phyloP scores from a whole-genome alignment of 2,888 invertebrate genomes.

The Teleogryllus oceanicus region DNA sequence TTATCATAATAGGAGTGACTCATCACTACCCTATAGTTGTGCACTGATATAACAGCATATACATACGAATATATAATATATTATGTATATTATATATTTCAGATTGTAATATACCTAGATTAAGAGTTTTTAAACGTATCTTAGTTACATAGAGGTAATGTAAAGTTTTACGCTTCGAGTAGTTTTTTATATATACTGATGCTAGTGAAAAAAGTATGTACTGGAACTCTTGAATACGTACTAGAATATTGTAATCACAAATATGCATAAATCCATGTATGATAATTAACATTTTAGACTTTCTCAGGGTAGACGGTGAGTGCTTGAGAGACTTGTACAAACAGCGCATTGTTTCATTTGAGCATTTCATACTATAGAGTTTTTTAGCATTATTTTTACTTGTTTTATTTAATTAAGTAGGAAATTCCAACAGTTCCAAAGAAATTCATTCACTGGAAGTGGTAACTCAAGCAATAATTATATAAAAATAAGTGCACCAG shows the following conservation, averaged over 20 bases:
- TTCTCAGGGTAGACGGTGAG: neutral
- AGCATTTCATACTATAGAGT: neutral
- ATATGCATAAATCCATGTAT: neutral
- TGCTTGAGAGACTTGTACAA: neutral
- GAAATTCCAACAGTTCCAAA: neutral
- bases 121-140: constrained; percentile 11
- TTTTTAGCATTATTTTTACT: no score
- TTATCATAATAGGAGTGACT: neutral
- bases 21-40: neutral
- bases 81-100: no score
- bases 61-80: no score
- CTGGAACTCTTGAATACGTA: constrained; percentile 18
- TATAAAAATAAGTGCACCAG: neutral
- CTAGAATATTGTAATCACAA: neutral
- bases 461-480: neutral
- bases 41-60: neutral
- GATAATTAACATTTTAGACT: constrained; percentile 1
- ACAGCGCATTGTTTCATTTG: neutral
- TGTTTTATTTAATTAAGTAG: no score
- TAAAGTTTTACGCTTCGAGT: constrained; percentile 3
- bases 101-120: neutral
- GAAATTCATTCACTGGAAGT: neutral
- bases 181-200: constrained; percentile 2
- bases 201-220: neutral
- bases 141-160: neutral